Conservation (phyloP, 2,888 invertebrate genomes). For the Carpatolechia fugitivella region DNA sequence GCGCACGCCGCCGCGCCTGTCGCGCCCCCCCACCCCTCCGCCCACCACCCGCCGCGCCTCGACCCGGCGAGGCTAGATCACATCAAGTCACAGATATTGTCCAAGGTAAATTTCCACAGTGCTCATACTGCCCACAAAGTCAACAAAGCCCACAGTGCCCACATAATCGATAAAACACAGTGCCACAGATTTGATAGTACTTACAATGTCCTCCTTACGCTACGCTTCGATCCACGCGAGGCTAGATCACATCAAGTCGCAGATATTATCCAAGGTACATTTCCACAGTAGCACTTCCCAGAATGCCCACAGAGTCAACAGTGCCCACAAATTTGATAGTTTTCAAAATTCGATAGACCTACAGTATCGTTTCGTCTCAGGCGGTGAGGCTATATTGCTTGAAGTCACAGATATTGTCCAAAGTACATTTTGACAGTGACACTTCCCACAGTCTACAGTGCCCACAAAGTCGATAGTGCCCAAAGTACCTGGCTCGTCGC, state of each 20-base stretch:
- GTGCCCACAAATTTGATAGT: too few species aligned
- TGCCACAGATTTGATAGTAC: too few species aligned
- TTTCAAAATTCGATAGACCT: too few species aligned
- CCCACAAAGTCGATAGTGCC: too few species aligned
- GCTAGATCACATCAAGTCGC: conserved; percentile 39
- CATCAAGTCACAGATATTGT: conserved; percentile 36
- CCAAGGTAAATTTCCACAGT: conserved; percentile 17
- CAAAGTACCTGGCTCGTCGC: too few species aligned
- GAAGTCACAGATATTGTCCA: conserved; percentile 61
- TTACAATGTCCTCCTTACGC: conserved; percentile 24
- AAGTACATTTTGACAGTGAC: conserved; percentile 32
- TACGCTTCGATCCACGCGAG: conserved; percentile 35
- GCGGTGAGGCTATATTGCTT: conserved; percentile 22
- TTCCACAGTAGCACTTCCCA: too few species aligned
- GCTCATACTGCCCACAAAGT: too few species aligned
- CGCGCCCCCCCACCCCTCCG: conserved; percentile 52
- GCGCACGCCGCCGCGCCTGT: conserved; percentile 57
- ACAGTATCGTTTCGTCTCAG: too few species aligned
- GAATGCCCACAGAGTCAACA: too few species aligned
- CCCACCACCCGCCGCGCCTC: conserved; percentile 39
- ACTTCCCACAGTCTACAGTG: too few species aligned
- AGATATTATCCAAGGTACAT: conserved; percentile 23
- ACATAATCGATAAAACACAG: too few species aligned
- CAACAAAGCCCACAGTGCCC: too few species aligned
- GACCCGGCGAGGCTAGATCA: conserved; percentile 33